A percentile compares a stretch with the other conserved stretches of the same genome.
Conservation (phyloP, 2,888 invertebrate species). For the Acanthococcus lagerstroemiae region DNA sequence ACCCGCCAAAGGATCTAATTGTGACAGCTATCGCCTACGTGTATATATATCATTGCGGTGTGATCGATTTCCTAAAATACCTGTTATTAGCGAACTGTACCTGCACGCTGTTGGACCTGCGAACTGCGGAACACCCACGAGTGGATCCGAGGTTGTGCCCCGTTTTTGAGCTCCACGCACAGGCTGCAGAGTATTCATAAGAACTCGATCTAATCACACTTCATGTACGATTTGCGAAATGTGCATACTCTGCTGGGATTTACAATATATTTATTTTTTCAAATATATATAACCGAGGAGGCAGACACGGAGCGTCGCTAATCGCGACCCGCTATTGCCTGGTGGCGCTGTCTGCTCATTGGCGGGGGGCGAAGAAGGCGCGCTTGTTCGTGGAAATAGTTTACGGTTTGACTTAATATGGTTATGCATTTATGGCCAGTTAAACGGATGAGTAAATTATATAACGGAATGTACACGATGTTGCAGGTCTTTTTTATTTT, state of each 20-base stretch:
- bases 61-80: neutral
- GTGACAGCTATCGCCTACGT: neutral
- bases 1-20: neutral
- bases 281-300: neutral
- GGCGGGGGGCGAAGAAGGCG: neutral
- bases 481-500: neutral
- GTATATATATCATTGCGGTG: neutral
- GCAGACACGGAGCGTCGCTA: constrained; percentile 2
- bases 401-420: constrained; percentile 28
- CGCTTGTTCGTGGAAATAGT: constrained; percentile 11
- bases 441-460: constrained; percentile 6
- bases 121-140: constrained; percentile 1
- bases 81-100: neutral
- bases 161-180: no score
- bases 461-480: neutral
- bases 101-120: no score
- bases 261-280: neutral
- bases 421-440: constrained; percentile 13
- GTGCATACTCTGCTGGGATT: neutral
- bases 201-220: neutral
- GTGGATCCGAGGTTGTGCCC: neutral
- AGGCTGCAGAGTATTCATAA: no score
- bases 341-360: constrained; percentile 17
- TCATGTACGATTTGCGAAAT: neutral
- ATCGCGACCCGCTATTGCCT: constrained; percentile 26